Conservation (phyloP, 35 echinoderm and acorn worm genomes). For the Heliocidaris erythrogramma region DNA sequence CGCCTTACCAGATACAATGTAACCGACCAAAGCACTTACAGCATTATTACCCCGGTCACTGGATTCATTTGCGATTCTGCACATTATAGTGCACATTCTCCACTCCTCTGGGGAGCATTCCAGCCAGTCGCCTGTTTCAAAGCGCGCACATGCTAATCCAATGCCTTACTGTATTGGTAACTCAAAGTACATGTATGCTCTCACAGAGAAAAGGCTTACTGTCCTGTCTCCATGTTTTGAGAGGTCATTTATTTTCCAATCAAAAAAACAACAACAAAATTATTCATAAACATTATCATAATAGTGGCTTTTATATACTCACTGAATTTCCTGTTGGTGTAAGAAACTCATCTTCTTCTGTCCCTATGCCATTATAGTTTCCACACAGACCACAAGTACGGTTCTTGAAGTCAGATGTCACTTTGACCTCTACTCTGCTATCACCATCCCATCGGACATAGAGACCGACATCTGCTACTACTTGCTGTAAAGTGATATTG, state of each 20-base stretch:
- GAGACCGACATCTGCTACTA: constrained; percentile 73
- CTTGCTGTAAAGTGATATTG: constrained; percentile 60
- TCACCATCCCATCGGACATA: constrained; percentile 94
- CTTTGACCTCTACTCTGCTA: constrained; percentile 76
- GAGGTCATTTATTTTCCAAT: background rate
- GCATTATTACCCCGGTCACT: no score
- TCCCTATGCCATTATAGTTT: constrained; percentile 77
- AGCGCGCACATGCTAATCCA: no score
- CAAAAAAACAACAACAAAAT: background rate
- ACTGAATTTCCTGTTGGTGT: constrained; percentile 79
- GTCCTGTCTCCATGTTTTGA: no score
- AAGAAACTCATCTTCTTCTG: constrained; percentile 77
- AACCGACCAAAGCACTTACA: no score
- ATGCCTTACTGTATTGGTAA: no score
- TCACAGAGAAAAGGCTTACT: no score
- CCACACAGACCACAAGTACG: constrained; percentile 88
- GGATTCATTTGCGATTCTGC: no score
- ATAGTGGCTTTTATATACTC: background rate
- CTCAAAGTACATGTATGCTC: no score
- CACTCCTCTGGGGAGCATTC: no score
- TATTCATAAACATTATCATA: background rate
- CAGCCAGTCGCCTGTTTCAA: no score
- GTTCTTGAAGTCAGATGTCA: constrained; percentile 63
- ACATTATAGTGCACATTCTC: no score
- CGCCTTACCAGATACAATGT: no score